Percentiles rank a stretch among this genome's conserved stretches.
These are phyloP conservation scores for Ranitomeya variabilis DNA, from an alignment of 2,113 vertebrate species.

Conservation along the genomic window DNA sequence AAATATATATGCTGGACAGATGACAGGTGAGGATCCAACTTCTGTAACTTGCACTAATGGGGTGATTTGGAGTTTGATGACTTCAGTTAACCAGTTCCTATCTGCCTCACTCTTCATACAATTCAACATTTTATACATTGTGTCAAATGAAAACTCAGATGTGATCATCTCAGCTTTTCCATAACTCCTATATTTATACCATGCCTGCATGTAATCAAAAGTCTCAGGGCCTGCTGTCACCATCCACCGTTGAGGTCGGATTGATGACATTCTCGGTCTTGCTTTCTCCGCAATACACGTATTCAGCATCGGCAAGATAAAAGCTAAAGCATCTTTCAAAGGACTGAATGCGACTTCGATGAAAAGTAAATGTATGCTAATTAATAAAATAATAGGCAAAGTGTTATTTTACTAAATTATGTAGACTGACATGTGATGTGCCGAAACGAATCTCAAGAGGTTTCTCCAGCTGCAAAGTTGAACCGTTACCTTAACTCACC, in stretches of 20 bases:
- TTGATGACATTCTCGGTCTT: not conserved
- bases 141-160: too few species aligned
- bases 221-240: not conserved
- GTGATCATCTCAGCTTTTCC: too few species aligned
- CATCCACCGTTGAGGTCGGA: not conserved
- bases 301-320: not conserved
- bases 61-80: too few species aligned
- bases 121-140: too few species aligned
- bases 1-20: too few species aligned
- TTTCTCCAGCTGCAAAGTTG: not conserved
- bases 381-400: not conserved
- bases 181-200: too few species aligned
- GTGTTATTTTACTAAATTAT: not conserved
- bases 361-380: not conserved
- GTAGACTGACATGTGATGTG: not conserved
- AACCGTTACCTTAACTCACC: not conserved
- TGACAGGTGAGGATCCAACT: too few species aligned
- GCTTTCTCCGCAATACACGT: not conserved
- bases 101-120: too few species aligned
- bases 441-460: not conserved
- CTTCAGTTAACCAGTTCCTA: too few species aligned
- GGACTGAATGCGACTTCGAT: not conserved
- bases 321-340: not conserved
- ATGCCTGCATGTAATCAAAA: not conserved
- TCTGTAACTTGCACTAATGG: too few species aligned